phyloP scores from a whole-genome alignment of 64 coral and sea anemone species.

The Stichodactyla helianthus region DNA sequence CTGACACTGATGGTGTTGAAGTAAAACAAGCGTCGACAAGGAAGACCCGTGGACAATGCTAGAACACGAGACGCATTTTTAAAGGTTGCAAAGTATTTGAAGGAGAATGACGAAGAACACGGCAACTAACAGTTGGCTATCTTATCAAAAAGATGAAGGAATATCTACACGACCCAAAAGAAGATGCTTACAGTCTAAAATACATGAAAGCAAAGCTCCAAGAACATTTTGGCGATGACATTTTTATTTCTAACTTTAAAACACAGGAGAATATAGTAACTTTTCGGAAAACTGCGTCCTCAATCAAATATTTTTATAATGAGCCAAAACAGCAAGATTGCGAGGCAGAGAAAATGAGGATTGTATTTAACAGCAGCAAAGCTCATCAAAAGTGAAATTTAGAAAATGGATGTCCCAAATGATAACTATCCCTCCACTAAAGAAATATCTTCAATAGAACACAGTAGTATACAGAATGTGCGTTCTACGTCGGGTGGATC shows the following conservation, averaged over 20 bases:
- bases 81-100: conserved; percentile 6
- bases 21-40: background rate
- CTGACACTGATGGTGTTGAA: background rate
- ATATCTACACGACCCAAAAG: conserved; percentile 22
- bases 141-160: background rate
- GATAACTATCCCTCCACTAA: conserved; percentile 19
- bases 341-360: conserved; percentile 21
- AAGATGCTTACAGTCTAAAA: conserved; percentile 25
- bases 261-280: conserved; percentile 42
- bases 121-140: background rate
- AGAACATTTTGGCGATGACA: conserved; percentile 41
- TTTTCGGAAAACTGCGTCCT: conserved; percentile 26
- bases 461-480: no score
- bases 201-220: conserved; percentile 48
- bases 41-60: background rate
- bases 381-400: conserved; percentile 4
- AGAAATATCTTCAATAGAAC: conserved; percentile 16
- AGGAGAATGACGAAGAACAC: conserved; percentile 12
- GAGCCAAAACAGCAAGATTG: background rate
- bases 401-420: background rate
- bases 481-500: no score
- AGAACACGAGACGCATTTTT: conserved; percentile 18
- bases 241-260: conserved; percentile 31
- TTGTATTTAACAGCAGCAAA: background rate
- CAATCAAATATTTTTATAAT: conserved; percentile 41